These are phyloP conservation scores for Tachina grossa DNA, from an alignment of 2,888 invertebrate genomes.

Conservation along the genomic window DNA sequence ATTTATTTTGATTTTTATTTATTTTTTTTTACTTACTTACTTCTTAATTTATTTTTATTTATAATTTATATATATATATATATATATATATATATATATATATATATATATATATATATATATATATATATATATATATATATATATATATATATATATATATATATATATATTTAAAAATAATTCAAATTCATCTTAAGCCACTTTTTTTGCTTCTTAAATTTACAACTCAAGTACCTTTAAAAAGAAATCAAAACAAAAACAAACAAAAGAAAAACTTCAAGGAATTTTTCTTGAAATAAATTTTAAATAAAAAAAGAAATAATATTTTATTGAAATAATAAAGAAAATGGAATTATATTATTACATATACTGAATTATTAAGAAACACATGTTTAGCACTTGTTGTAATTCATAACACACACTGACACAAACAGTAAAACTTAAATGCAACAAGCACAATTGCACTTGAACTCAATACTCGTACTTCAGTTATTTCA, in stretches of 20 bases:
- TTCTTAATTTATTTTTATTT: background rate
- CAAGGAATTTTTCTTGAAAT: slow-evolving; percentile 34
- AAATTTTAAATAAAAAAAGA: slow-evolving; percentile 6
- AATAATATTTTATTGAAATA: slow-evolving; percentile 24
- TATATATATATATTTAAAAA: background rate
- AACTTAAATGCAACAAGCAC: background rate
- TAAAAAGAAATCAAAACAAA: slow-evolving; percentile 30
- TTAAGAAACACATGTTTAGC: slow-evolving; percentile 42
- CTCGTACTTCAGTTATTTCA: no score
- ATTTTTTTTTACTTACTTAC: no score
- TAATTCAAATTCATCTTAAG: background rate
- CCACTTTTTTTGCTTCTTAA: slow-evolving; percentile 13
- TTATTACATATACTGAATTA: slow-evolving; percentile 1
- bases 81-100: background rate
- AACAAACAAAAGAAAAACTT: slow-evolving; percentile 13
- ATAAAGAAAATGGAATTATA: slow-evolving; percentile 26
- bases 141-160: background rate
- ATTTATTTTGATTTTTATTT: no score
- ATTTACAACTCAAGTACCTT: slow-evolving; percentile 63
- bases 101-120: background rate
- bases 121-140: background rate
- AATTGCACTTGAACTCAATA: background rate
- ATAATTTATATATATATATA: background rate
- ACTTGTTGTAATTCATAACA: slow-evolving; percentile 41
- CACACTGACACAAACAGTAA: background rate